These are phyloP conservation scores for Florisuga fusca DNA, from an alignment of 2,797 vertebrate genomes.

Conservation along the genomic window DNA sequence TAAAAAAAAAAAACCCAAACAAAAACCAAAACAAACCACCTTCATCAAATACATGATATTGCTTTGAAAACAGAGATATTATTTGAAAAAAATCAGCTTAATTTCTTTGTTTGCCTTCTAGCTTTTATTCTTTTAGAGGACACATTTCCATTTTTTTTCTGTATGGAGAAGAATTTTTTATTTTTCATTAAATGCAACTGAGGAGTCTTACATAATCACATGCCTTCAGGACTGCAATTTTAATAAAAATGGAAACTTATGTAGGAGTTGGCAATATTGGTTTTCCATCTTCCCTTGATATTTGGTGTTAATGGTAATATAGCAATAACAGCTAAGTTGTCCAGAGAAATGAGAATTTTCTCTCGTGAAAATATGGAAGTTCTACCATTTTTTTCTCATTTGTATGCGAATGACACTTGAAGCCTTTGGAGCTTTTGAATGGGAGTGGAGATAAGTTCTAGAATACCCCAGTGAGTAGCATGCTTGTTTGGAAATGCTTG, in stretches of 20 bases:
- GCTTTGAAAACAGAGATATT: neutral
- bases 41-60: neutral
- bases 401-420: neutral
- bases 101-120: slow-evolving; percentile 6
- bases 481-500: neutral
- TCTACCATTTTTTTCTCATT: neutral
- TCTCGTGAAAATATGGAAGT: neutral
- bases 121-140: slow-evolving; percentile 12
- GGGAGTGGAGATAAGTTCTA: neutral
- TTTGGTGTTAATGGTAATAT: neutral
- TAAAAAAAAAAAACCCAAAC: neutral
- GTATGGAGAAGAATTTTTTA: neutral
- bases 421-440: neutral
- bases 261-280: neutral
- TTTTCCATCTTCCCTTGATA: neutral
- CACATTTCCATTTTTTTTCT: slow-evolving; percentile 6
- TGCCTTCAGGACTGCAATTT: slow-evolving; percentile 26
- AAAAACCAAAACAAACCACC: neutral
- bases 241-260: slow-evolving; percentile 20
- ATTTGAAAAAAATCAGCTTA: neutral
- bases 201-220: slow-evolving; percentile 13
- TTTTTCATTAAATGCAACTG: neutral
- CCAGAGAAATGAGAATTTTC: neutral
- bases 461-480: neutral
- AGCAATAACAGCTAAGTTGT: neutral